Base-by-base conservation (phyloP, 2,113 vertebrate genomes). In the Chloropsis hardwickii region DNA sequence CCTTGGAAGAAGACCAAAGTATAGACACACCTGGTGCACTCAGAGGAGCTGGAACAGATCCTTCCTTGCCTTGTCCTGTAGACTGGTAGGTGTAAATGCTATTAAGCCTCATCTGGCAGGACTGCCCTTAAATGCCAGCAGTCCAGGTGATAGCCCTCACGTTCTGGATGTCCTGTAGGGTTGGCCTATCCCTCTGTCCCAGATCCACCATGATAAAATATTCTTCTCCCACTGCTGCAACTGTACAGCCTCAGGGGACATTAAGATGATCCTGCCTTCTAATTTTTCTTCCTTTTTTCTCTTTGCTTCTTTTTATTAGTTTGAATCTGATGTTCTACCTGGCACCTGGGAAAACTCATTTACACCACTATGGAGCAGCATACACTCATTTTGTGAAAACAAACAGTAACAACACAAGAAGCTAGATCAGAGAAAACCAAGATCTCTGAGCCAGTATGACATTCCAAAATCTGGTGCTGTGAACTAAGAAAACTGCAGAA, bases 321-420 rank as follows among this genome's bases (percentile, higher is more conserved):
- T 91, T 77, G 21, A 69, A 73, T 50, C 54, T 82, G 88, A 56
- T 78, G 67, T 85, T 91, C 70, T 82, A 70, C 39, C 22, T 80
- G 37, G 58, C 78, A 91, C 48, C 44, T 70, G 50, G 35, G 18
- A 72, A 82, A 90, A 69, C 20, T 88, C 12, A 58, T 85, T 86
- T 90, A 37, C 23, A 70, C 23, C 39, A 73, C 73, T 79, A 54
- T 54, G 92, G 74, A 94, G 71, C 35, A 92, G 51, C 60, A 57
- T 11, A 18, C 5, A 2, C 16, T 73, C 25, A 12, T 69, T 88
- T 67, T 37, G 14, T 60, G 67, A 50, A 92, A 95, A 94, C 71
- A 94, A 91, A 65, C 45, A 86, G 24, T 13, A 90, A 66, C 76
- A 78, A 78, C 87, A 80, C 85, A 93, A 83, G 91, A 73, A 86